A percentile compares a stretch with the other conserved stretches of the same genome.
These are phyloP conservation scores for Cyclura pinguis DNA, from an alignment of 2,797 vertebrate species.

Conservation along the genomic window DNA sequence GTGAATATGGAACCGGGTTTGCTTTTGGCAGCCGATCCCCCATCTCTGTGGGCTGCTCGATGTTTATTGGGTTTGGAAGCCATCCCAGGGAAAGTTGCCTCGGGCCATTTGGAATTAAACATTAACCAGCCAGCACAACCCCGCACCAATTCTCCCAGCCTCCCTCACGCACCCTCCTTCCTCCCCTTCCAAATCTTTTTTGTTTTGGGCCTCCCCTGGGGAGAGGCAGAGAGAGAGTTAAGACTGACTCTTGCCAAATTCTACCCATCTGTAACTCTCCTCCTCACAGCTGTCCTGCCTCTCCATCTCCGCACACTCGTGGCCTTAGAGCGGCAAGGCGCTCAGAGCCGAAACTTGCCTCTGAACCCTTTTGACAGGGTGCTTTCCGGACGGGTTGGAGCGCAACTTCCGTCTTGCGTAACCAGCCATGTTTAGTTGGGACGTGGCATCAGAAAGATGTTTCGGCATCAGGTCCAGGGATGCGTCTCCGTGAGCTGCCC, in stretches of 20 bases:
- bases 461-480: too few relatives aligned
- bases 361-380: neutral
- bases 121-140: neutral
- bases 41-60: neutral
- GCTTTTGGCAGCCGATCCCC: neutral
- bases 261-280: too few relatives aligned
- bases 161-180: too few relatives aligned
- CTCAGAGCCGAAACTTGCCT: neutral
- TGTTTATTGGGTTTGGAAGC: neutral
- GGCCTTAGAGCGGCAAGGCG: neutral
- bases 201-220: neutral
- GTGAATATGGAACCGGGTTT: neutral
- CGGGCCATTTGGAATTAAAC: neutral
- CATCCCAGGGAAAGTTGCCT: neutral
- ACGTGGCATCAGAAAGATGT: neutral
- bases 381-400: neutral
- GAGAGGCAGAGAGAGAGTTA: neutral
- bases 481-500: too few relatives aligned
- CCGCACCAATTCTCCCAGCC: neutral
- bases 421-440: neutral
- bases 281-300: too few relatives aligned
- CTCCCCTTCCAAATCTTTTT: neutral
- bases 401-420: neutral
- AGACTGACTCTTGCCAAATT: neutral
- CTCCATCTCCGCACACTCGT: neutral